Conservation (phyloP, 2,113 vertebrate species). For the Cinclus cinclus region DNA sequence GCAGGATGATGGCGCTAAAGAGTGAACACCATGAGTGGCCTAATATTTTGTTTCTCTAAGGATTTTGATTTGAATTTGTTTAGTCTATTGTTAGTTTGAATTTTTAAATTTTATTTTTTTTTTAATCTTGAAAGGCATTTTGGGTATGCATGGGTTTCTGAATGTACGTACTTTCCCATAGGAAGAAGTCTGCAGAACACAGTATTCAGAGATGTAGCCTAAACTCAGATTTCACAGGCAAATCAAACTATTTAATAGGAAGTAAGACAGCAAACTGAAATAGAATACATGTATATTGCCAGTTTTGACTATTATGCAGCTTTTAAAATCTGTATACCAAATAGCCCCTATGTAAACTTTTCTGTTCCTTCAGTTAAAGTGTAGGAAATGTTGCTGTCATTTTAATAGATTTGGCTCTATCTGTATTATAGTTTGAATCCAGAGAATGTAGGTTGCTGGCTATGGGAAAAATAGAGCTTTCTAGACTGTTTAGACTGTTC, state of each 20-base stretch:
- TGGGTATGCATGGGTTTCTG: neutral
- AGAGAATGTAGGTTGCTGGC: neutral
- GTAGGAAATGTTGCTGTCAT: neutral
- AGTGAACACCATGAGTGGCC: neutral
- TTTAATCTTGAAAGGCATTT: neutral
- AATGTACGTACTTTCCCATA: neutral
- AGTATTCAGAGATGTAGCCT: neutral
- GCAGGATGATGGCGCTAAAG: neutral
- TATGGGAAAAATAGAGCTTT: neutral
- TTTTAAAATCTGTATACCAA: neutral
- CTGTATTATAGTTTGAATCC: neutral
- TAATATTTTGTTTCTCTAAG: neutral
- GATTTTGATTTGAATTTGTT: neutral
- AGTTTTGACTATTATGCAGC: neutral
- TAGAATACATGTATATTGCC: neutral
- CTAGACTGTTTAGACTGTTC: neutral
- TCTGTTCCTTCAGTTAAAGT: neutral
- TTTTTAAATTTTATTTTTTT: neutral
- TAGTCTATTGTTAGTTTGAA: neutral
- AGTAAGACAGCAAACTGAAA: neutral
- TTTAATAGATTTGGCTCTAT: neutral
- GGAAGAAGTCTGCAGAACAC: neutral
- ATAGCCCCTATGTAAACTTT: neutral
- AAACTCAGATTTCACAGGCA: neutral
- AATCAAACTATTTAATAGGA: neutral